Percentiles rank a stretch among this genome's conserved stretches.
These are phyloP conservation scores for Drosophila pseudoananassae DNA, from an alignment of 1,140 invertebrate genomes.

Conservation along the genomic window DNA sequence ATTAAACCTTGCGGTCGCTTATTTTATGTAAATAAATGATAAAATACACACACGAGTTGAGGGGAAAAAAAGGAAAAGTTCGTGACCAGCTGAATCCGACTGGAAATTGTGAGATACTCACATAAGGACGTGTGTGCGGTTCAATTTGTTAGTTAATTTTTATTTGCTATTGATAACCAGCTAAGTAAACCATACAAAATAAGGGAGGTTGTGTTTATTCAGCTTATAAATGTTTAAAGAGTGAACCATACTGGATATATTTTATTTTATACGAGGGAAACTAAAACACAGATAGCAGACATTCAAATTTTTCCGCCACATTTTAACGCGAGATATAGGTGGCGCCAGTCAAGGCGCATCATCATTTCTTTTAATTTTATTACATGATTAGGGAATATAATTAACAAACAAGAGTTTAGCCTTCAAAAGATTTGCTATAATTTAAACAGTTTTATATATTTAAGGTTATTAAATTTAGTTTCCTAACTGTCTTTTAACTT, in stretches of 20 bases:
- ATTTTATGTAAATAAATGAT: slow-evolving; percentile 67
- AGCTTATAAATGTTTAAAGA: slow-evolving; percentile 6
- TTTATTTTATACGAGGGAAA: neutral
- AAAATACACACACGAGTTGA: slow-evolving; percentile 23
- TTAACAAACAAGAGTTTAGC: too few species aligned
- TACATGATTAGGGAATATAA: too few species aligned
- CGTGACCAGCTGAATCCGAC: slow-evolving; percentile 37
- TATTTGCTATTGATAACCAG: slow-evolving; percentile 24
- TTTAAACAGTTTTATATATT: too few species aligned
- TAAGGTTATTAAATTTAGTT: too few species aligned
- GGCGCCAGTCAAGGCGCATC: neutral
- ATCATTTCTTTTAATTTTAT: neutral
- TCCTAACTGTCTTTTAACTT: too few species aligned
- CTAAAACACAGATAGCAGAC: neutral
- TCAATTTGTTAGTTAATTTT: slow-evolving; percentile 32
- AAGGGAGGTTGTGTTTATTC: neutral
- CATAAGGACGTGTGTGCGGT: slow-evolving; percentile 23
- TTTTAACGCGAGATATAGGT: neutral
- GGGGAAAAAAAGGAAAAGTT: slow-evolving; percentile 6
- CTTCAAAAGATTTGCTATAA: too few species aligned
- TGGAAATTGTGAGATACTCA: slow-evolving; percentile 13
- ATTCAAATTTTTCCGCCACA: neutral
- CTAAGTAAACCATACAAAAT: slow-evolving; percentile 5
- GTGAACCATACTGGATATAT: neutral
- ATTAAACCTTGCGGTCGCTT: slow-evolving; percentile 60